Evolutionary conservation across 2,888 invertebrate genomes (phyloP).

Genomic region (Cheilosia soror): DNA sequence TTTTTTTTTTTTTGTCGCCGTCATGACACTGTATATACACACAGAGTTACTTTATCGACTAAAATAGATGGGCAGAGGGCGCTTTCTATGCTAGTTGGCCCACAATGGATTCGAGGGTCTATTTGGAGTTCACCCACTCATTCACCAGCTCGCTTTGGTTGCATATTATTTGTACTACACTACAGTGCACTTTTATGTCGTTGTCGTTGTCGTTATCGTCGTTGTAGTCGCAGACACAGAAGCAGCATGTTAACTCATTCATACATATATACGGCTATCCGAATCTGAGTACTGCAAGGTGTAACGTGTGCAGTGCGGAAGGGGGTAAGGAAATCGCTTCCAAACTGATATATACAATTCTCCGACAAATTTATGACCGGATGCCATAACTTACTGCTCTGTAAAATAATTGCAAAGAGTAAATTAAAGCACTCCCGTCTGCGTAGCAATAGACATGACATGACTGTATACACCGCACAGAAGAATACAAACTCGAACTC

Average conservation of each 20-base stretch:
- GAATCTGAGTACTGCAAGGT: conserved; percentile 22
- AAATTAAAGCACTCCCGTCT: conserved; percentile 57
- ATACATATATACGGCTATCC: not conserved
- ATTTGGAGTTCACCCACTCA: conserved; percentile 70
- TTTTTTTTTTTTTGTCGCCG: not conserved
- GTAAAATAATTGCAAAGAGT: conserved; percentile 72
- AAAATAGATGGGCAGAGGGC: conserved; percentile 50
- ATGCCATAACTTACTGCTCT: conserved; percentile 71
- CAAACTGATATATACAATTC: conserved; percentile 70
- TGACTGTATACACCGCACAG: not conserved
- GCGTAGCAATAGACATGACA: not conserved
- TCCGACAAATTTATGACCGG: conserved; percentile 74
- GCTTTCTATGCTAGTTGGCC: conserved; percentile 40
- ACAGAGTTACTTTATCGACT: conserved; percentile 66
- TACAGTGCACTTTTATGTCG: conserved; percentile 50
- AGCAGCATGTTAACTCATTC: conserved; percentile 56
- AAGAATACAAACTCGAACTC: not conserved
- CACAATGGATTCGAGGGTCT: conserved; percentile 59
- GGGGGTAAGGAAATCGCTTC: conserved; percentile 53
- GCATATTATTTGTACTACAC: conserved; percentile 69
- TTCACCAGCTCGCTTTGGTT: conserved; percentile 45
- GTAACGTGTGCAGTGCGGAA: conserved; percentile 23
- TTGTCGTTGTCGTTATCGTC: conserved; percentile 34
- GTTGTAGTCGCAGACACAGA: conserved; percentile 27
- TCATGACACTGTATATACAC: conserved; percentile 44